Base-by-base conservation (phyloP, 2,797 vertebrate species). In the Poeciliopsis turneri region DNA sequence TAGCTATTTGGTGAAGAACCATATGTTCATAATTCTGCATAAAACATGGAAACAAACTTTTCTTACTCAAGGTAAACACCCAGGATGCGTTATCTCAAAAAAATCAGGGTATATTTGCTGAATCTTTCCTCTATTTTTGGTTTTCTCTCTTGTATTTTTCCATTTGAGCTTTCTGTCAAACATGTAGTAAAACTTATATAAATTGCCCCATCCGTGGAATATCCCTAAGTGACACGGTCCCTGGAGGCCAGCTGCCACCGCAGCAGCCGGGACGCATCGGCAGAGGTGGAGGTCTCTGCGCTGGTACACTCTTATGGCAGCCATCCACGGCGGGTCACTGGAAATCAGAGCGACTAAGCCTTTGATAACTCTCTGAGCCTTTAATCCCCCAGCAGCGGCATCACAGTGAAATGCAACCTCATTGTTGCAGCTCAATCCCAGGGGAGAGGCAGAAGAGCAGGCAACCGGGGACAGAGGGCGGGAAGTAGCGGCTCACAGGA, bases 331-430 rank as follows among this genome's bases (percentile, higher is more conserved):
- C 43, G 70, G 93, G 91, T 92, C 91, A 89, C 86, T 81, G 84
- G 89, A 92, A 94, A 94, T 92, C 86, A 82, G 75, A 92, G 90
- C 23, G 77, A 92, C 90, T 95, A 95, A 95, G 93, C 95, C 89
- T 94, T 94, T 95, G 93, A 95, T 95, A 94, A 93, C 92, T 93
- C 92, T 85, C 83, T 95, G 93, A 96, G 90, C 95, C 89, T 79
- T 90, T 95, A 95, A 96, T 96, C 94, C 93, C 85, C 74, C 76
- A 72, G 88, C 89, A 87, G 90, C 91, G 84, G 86, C 86, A 90
- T 94, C 92, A 84, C 77, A 93, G 81, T 93, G 93, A 95, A 95
- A 94, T 90, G 92, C 90, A 92, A 93, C 92, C 91, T 95, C 91
- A 95, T 94, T 95, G 94, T 93, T 89, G 83, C 82, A 84, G 90